These are phyloP conservation scores for Megalops atlanticus DNA, from an alignment of 2,113 vertebrate genomes.

Conservation along the genomic window DNA sequence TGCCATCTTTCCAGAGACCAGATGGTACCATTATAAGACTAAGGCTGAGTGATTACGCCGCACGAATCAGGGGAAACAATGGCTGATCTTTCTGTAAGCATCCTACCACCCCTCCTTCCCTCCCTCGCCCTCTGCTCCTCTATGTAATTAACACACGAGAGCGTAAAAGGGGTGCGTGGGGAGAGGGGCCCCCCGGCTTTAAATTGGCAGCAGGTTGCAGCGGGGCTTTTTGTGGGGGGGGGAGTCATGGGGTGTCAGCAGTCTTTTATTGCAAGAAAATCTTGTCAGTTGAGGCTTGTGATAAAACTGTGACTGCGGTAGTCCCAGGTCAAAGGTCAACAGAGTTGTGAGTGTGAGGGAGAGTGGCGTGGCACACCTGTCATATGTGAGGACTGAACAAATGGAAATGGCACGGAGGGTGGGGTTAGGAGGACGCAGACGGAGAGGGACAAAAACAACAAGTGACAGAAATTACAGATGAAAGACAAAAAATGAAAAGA, in stretches of 20 bases:
- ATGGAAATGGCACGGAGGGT: slow-evolving; percentile 36
- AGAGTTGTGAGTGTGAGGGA: slow-evolving; percentile 56
- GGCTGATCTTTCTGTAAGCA: slow-evolving; percentile 58
- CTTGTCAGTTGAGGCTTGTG: slow-evolving; percentile 49
- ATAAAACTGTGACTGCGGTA: slow-evolving; percentile 45
- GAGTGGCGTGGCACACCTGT: slow-evolving; percentile 65
- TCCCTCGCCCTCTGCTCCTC: slow-evolving; percentile 1
- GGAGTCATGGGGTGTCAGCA: slow-evolving; percentile 56
- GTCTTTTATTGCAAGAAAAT: slow-evolving; percentile 59
- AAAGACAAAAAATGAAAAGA: slow-evolving; percentile 37
- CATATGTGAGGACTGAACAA: slow-evolving; percentile 50
- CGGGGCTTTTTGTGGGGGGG: slow-evolving; percentile 41
- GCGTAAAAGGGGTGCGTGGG: slow-evolving; percentile 15
- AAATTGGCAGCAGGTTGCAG: slow-evolving; percentile 36
- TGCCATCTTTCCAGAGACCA: slow-evolving; percentile 66
- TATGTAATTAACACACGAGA: slow-evolving; percentile 40
- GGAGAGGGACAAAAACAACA: not conserved
- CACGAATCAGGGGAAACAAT: slow-evolving; percentile 66
- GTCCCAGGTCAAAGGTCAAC: slow-evolving; percentile 67
- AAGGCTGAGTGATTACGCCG: slow-evolving; percentile 73
- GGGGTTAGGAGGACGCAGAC: slow-evolving; percentile 25
- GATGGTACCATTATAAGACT: slow-evolving; percentile 75
- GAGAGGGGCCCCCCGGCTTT: not conserved
- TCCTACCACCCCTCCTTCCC: slow-evolving; percentile 45
- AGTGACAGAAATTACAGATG: slow-evolving; percentile 11